Base-by-base conservation (phyloP, 30 jellyfish, hydroid and myxozoan genomes). In the Aurelia sp. region DNA sequence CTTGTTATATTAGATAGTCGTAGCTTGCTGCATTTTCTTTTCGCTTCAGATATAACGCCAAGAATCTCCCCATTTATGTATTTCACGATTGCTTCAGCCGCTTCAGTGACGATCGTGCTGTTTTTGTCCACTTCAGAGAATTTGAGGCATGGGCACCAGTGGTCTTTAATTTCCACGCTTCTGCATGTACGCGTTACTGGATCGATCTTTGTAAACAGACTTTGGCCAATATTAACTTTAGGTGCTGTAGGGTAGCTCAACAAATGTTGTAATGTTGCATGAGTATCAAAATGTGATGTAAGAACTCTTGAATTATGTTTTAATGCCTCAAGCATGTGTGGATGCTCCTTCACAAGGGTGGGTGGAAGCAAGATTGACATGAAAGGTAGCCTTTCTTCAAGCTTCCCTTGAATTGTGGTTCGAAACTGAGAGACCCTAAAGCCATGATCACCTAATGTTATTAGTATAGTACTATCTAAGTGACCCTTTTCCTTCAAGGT, bases 391-490 rank as follows among this genome's bases (percentile, higher is more conserved):
- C 97, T 68, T 63, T 92, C 98, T 70, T 92, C 98, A 17, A 92
- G 68, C 35, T 82, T 82, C 4, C 98, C 98, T 62, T 86, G 96
- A 19, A 78, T 47, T 22, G 97, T 70, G 4, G 69, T 58, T 55
- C 98, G 80, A 53, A 87, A 87, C 7, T 64, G 63, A 30, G 91
- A 24, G 13, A 72, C 57, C 21, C 98, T 63, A 0, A 80, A 88
- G 11, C 98, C 98, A 61, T 92, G 98, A 65, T 92, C 98, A 12
- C 97, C 98, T 41, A 81, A 72, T 30, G 88, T 33, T n/a, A 92
- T 18, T 18, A 92, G 52, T 16, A 88, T 66, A 3, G 97, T 92
- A 8, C 81, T 67, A 18, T 80, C 78, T 1, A 73, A 20, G 31
- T 78, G 74, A 3, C 82, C 87, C 17, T 59, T 67, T 22, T 44